Evolutionary conservation across 2,797 vertebrate genomes (phyloP).

Genomic region (Acanthurus leucopareius): DNA sequence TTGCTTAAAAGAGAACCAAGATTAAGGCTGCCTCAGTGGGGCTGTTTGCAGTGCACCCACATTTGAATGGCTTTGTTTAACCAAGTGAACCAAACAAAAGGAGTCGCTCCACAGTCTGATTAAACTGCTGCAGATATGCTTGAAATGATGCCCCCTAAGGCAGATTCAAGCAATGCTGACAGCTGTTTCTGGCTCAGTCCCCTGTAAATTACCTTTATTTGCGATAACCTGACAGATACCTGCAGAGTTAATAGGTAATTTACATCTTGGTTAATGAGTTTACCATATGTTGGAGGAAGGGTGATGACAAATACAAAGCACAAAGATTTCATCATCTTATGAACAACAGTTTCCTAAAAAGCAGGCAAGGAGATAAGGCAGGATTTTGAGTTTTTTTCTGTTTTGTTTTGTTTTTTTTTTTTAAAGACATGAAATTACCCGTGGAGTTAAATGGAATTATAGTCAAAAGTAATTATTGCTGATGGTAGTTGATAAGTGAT

Average conservation of each 20-base stretch:
- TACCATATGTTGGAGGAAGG: constrained; percentile 41
- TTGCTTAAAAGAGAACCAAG: constrained; percentile 20
- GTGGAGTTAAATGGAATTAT: constrained; percentile 64
- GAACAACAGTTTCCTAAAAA: constrained; percentile 35
- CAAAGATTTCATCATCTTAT: constrained; percentile 35
- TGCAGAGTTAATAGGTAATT: constrained; percentile 48
- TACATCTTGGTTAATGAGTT: constrained; percentile 52
- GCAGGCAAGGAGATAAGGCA: constrained; percentile 42
- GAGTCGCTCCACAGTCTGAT: constrained; percentile 6
- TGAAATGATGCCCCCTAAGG: constrained; percentile 37
- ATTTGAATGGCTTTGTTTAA: constrained; percentile 50
- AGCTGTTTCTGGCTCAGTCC: constrained; percentile 28
- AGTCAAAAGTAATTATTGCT: constrained; percentile 64
- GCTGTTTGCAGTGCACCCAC: constrained; percentile 17
- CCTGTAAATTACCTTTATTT: constrained; percentile 51
- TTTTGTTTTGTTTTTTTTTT: constrained; percentile 9
- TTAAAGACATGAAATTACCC: constrained; percentile 35
- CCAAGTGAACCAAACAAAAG: constrained; percentile 32
- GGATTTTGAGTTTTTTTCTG: constrained; percentile 43
- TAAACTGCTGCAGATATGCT: constrained; percentile 25
- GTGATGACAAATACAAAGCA: constrained; percentile 41
- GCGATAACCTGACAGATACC: constrained; percentile 47
- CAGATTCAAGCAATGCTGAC: constrained; percentile 36
- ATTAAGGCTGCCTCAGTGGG: not conserved
- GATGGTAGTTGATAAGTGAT: constrained; percentile 58